Conservation (phyloP, 2,113 vertebrate genomes). For the Neolamprologus modestus region DNA sequence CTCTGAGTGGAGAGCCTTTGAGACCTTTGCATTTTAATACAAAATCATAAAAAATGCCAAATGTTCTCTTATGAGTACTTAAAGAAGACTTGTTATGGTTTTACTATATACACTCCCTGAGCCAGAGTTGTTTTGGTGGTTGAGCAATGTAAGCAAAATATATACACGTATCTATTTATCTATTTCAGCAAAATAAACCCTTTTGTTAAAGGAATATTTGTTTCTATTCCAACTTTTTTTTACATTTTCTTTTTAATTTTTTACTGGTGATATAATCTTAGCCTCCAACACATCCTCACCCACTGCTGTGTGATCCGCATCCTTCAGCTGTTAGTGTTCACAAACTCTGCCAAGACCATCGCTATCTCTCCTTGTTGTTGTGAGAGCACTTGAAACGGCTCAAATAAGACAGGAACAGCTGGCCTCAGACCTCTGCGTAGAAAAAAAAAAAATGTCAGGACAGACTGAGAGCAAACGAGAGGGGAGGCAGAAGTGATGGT, state of each 20-base stretch:
- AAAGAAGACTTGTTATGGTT: not conserved
- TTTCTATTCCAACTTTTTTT: not conserved
- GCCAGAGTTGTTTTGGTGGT: not conserved
- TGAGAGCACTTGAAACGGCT: conserved; percentile 30
- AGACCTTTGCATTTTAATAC: not conserved
- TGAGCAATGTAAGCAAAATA: not conserved
- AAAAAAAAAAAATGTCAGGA: not conserved
- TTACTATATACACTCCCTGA: not conserved
- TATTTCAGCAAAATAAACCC: not conserved
- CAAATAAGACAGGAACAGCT: conserved; percentile 39
- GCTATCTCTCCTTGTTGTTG: not conserved
- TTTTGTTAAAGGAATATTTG: not conserved
- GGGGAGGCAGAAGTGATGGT: not conserved
- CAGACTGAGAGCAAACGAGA: not conserved
- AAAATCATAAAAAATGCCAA: accelerated
- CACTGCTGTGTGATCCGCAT: not conserved
- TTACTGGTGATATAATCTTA: not conserved
- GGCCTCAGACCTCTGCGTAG: conserved; percentile 11
- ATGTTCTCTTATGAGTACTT: not conserved
- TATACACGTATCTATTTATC: not conserved
- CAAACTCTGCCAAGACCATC: not conserved
- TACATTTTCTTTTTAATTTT: not conserved
- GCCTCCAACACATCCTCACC: not conserved
- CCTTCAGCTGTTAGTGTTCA: not conserved
- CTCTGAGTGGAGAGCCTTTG: not conserved